phyloP scores from a whole-genome alignment of 2,888 invertebrate genomes.

The Tuta absoluta region DNA sequence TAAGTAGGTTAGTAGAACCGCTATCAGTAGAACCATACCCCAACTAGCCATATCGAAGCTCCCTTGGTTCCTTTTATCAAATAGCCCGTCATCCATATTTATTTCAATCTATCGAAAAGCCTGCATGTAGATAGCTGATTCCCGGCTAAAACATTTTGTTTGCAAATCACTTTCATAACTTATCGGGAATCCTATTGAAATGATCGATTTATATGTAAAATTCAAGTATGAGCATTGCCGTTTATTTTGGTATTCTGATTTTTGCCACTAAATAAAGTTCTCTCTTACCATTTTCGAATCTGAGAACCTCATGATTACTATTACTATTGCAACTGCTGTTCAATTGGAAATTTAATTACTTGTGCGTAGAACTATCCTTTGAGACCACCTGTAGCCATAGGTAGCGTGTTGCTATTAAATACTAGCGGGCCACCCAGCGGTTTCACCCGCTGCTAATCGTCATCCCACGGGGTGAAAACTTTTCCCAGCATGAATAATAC shows the following conservation, averaged over 20 bases:
- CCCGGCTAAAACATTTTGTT: constrained; percentile 22
- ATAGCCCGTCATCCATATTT: constrained; percentile 53
- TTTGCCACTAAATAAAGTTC: neutral
- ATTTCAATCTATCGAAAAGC: constrained; percentile 52
- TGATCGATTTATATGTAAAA: constrained; percentile 19
- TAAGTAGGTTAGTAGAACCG: no score
- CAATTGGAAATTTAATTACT: no score
- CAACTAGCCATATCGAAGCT: constrained; percentile 33
- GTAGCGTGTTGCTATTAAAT: no score
- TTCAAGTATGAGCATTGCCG: neutral
- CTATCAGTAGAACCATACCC: constrained; percentile 31
- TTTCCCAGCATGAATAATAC: no score
- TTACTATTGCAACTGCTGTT: no score
- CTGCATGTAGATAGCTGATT: constrained; percentile 31
- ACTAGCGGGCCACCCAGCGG: no score
- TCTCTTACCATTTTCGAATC: no score
- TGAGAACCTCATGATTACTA: no score
- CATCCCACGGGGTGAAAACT: no score
- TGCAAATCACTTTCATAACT: constrained; percentile 18
- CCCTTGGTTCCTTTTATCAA: constrained; percentile 49
- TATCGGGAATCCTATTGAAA: constrained; percentile 12
- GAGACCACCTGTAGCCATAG: no score
- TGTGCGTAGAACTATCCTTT: no score
- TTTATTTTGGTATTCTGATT: neutral
- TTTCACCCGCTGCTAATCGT: no score